Conservation (phyloP, 1,140 invertebrate genomes). For the Amyelois transitella region DNA sequence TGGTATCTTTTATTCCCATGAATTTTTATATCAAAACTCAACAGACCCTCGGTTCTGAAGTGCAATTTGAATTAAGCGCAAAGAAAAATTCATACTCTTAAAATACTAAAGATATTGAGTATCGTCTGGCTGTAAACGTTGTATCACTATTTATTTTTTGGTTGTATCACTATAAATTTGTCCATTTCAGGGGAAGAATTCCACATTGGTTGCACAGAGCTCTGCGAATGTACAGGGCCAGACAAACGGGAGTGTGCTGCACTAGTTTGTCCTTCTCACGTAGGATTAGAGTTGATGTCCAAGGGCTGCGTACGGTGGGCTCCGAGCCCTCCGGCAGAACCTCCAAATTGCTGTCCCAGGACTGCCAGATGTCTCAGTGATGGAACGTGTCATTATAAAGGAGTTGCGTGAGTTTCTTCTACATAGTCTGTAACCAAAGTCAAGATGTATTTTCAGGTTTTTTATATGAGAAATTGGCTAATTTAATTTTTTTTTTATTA, state of each 20-base stretch:
- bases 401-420: constrained; percentile 73
- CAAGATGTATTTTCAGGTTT: too few species aligned
- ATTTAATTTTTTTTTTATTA: too few species aligned
- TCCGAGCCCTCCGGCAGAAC: constrained; percentile 80
- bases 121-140: too few species aligned
- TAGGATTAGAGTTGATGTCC: constrained; percentile 87
- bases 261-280: constrained; percentile 87
- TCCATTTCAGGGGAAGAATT: constrained; percentile 77
- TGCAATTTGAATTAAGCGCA: too few species aligned
- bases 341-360: constrained; percentile 89
- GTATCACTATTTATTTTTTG: too few species aligned
- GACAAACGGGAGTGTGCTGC: constrained; percentile 83
- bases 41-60: too few species aligned
- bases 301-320: constrained; percentile 90
- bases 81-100: too few species aligned
- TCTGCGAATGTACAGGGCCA: constrained; percentile 79
- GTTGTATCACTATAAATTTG: background rate
- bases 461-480: too few species aligned
- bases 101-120: too few species aligned
- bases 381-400: constrained; percentile 84
- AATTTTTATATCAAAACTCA: too few species aligned
- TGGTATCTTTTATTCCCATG: too few species aligned
- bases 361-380: constrained; percentile 84
- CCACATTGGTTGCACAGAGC: constrained; percentile 84
- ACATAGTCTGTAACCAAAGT: too few species aligned